Evolutionary conservation across 2,797 vertebrate species (phyloP), one percentile per base, ranked within the genome.

Genomic region (Sebastes paucispinis): DNA sequence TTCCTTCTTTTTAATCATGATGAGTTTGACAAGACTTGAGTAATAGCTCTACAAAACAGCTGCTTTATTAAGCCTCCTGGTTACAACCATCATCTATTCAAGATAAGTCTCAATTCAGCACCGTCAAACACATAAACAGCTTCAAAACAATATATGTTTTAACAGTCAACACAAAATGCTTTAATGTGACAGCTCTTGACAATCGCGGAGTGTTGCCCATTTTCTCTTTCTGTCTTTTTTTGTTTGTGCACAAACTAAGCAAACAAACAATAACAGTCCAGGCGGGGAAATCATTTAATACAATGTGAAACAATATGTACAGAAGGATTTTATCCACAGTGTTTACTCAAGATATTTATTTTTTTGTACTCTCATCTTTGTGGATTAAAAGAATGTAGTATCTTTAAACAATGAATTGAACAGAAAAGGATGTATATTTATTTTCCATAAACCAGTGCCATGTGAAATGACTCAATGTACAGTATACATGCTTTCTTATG

Each of bases 101-200:
- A 68, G 25, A 74, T 16, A 50, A 68, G 43, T 78, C 79, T 79
- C 32, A 47, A 29, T 79, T 69, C 62, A 76, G 36, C 36, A 34
- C 10, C 4, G 3, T 39, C n/a, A 65, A 66, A 75, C 24, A 84
- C 22, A 77, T 10, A 54, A 74, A 75, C n/a, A 5, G 39, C 59
- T 82, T 77, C 36, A 63, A 54, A 79, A 71, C 7, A 70, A 59
- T 12, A 66, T 20, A 52, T 31, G 34, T 67, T 71, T 9, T 24
- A 60, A 69, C 63, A 77, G 80, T 81, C 63, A 47, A 78, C 65
- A 67, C 43, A 54, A 77, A 84, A 91, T 31, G 88, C 86, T 94
- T 92, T 91, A 91, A 90, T 66, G 79, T 81, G 77, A 85, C 76
- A 82, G 91, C 89, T 92, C 81, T 84, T 89, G 95, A 96, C 95